phyloP scores from a whole-genome alignment of 2,113 vertebrate species.

The Saguinus imperator region DNA sequence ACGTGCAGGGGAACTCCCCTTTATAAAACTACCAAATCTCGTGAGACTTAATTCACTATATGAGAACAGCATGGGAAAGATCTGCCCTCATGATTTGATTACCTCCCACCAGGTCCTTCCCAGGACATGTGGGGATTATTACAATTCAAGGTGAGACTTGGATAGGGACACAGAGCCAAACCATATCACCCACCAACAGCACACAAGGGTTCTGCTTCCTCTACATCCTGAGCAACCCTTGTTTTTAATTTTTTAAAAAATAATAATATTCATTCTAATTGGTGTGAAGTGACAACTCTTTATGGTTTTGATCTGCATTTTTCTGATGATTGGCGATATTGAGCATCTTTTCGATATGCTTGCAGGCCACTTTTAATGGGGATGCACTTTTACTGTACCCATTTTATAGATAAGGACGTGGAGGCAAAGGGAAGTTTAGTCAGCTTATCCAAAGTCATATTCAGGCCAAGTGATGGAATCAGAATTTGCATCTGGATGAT shows the following conservation, averaged over 20 bases:
- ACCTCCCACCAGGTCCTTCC: too few relatives aligned
- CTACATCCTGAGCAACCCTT: too few relatives aligned
- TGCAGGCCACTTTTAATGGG: not conserved
- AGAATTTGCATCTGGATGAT: not conserved
- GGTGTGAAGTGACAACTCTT: not conserved
- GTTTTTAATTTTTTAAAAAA: too few relatives aligned
- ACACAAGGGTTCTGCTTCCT: not conserved
- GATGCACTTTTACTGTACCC: not conserved
- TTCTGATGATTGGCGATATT: not conserved
- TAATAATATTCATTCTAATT: not conserved
- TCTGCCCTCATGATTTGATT: too few relatives aligned
- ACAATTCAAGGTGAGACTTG: too few relatives aligned
- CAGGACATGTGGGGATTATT: too few relatives aligned
- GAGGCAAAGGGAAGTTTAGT: not conserved
- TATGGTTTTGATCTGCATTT: not conserved
- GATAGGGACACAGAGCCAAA: too few relatives aligned
- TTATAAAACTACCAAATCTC: too few relatives aligned
- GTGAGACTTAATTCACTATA: too few relatives aligned
- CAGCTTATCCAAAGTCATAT: not conserved
- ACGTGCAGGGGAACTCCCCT: too few relatives aligned
- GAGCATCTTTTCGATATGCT: rapidly evolving
- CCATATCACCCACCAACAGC: too few relatives aligned
- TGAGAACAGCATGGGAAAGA: too few relatives aligned
- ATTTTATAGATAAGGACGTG: not conserved
- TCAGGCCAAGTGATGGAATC: not conserved